Conservation (phyloP, 2,113 vertebrate genomes). For the Rafetus swinhoei region DNA sequence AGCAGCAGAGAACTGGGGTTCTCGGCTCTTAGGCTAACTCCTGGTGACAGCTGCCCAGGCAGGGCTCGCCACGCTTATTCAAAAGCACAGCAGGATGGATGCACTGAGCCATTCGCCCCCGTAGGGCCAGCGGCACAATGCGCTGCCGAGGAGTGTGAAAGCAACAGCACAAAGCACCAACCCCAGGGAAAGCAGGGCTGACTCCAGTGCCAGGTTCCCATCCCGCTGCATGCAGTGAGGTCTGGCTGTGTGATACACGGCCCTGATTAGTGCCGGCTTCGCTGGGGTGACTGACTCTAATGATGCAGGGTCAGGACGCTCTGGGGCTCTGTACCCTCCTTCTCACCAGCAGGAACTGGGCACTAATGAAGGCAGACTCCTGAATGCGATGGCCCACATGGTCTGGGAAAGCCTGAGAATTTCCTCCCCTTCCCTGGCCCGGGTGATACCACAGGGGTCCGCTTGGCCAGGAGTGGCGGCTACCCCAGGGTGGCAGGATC, state of each 20-base stretch:
- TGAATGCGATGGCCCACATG: neutral
- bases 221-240: neutral
- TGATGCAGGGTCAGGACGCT: neutral
- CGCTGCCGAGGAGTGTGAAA: neutral
- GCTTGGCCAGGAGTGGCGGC: neutral
- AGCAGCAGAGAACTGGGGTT: neutral
- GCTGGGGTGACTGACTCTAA: neutral
- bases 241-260: neutral
- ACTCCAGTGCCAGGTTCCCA: neutral
- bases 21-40: neutral
- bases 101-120: neutral
- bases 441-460: neutral
- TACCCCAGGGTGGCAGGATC: neutral
- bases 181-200: neutral
- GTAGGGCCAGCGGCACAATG: accelerated
- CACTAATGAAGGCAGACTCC: neutral
- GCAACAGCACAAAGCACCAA: neutral
- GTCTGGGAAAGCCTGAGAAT: neutral
- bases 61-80: neutral
- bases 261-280: neutral
- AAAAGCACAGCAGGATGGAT: neutral
- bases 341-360: neutral
- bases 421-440: neutral
- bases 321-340: neutral
- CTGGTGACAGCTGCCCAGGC: neutral